Evolutionary conservation across 2,888 invertebrate species (phyloP), one percentile per base, ranked within the genome.

Genomic region (Meteorus cinctellus): DNA sequence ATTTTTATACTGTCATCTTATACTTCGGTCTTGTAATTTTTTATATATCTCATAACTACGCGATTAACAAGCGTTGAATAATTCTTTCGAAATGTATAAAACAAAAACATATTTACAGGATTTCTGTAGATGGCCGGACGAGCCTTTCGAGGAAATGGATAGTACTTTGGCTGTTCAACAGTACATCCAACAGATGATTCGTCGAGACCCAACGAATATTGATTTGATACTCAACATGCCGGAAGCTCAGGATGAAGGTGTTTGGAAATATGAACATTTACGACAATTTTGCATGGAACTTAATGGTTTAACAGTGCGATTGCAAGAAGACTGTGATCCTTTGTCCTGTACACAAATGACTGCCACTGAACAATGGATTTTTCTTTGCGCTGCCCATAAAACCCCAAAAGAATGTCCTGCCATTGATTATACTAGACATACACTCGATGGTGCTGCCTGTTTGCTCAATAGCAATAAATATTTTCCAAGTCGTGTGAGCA

Each of bases 301-400:
- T 68, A 99, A 99, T 91, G 98, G 98, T n/a, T 91, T 99, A 83
- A 98, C 99, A 67, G 98, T 99, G 0, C 94, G 96, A 87, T 92
- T 99, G 81, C 99, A 99, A 92, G 94, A 94, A 81, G 98, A 99
- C 90, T 99, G 99, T 90, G 96, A 97, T 87, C 98, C 99, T 55
- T 96, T 97, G 86, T 97, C 96, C 29, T 99, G 99, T 90, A 97
- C 96, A 78, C 99, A 99, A 91, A 99, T 99, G 99, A 99, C 99
- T 63, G 99, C 99, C 41, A 99, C 99, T 36, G 99, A 99, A 90
- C 99, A 99, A 88, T 99, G 99, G 99, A 99, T 99, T 90, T 99
- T 99, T 90, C 91, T 99, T 72, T 99, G 99, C 92, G 99, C 99
- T 76, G 99, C 99, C 60, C 99, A 99, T 90, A 99, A 99, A 92